Conservation (phyloP, 2,113 vertebrate genomes). For the Vulpes vulpes region DNA sequence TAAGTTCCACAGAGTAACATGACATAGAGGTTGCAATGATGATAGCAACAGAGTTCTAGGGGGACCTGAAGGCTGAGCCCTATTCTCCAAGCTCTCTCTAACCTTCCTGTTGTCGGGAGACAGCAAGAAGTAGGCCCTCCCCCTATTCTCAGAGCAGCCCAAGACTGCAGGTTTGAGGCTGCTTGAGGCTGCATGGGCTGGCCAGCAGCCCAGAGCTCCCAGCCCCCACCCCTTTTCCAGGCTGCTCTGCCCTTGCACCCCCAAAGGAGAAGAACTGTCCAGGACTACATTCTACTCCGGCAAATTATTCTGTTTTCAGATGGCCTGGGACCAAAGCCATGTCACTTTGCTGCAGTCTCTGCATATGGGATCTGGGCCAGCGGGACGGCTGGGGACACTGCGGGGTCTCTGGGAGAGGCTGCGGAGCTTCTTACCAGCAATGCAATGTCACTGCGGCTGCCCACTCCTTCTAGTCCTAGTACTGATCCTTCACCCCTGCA, state of each 20-base stretch:
- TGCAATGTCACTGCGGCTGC: neutral
- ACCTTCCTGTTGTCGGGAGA: neutral
- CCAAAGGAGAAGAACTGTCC: slow-evolving; percentile 1
- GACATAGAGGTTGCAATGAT: neutral
- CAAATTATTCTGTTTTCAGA: slow-evolving; percentile 66
- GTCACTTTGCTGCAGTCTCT: slow-evolving; percentile 68
- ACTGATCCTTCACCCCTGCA: neutral
- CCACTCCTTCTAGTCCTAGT: neutral
- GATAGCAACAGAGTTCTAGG: neutral
- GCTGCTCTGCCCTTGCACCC: slow-evolving; percentile 44
- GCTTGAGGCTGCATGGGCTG: neutral
- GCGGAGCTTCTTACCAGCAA: neutral
- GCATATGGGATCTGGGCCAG: slow-evolving; percentile 70
- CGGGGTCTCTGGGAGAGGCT: slow-evolving; percentile 18
- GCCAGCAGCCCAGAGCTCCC: neutral
- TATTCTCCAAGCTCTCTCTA: neutral
- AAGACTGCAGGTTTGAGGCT: neutral
- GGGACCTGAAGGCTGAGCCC: neutral
- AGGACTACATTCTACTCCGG: slow-evolving; percentile 61
- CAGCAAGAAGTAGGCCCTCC: neutral
- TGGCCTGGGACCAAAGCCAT: slow-evolving; percentile 73
- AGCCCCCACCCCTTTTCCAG: slow-evolving; percentile 42
- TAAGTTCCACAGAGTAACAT: neutral
- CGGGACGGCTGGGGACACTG: slow-evolving; percentile 56
- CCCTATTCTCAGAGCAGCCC: neutral